Evolutionary conservation across 2,797 vertebrate genomes (phyloP), one percentile per base, ranked within the genome.

Genomic region (Nasua narica): DNA sequence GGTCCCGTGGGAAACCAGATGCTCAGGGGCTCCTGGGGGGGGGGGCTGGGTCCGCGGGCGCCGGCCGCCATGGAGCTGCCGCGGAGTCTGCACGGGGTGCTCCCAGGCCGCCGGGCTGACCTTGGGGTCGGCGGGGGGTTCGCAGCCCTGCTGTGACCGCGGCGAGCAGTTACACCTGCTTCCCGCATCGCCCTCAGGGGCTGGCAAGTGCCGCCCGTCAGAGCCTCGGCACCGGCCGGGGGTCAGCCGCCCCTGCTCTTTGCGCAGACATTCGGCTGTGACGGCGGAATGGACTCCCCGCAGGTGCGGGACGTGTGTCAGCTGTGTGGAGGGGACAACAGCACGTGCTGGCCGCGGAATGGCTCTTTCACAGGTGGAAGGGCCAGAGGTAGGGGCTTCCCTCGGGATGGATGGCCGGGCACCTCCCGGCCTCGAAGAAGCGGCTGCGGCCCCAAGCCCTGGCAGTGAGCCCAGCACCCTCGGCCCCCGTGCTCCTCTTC

Each of bases 231-330:
- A 6, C n/a, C 5, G 72, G 93, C 62, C 13, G 1, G 32, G 70
- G 65, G 43, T 93, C 87, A 96, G 48, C 52, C 50, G 65, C 29
- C 46, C 11, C 56, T 85, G n/a, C 37, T 14, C 93, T 98, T 87
- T 86, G 72, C 87, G 89, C 98, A 99, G 99, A 98, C 98, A 5
- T 99, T 99, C 1, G 99, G 99, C 70, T 99, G 99, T 83, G 99
- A 99, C 1, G 99, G 99, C 70, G 98, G 96, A 95, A 98, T 99
- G 99, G 98, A 98, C 62, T 99, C 99, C 58, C 95, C 97, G 97
- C 99, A 98, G 98, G 96, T 94, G 82, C 89, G 94, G 96, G 99
- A 99, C 60, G 97, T 95, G 14, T 99, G 99, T 83, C 99, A 98
- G 32, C 98, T 99, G 92, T 99, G 99, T 88, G 99, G 99, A 9